Percentiles rank a stretch among this genome's conserved stretches.
These are phyloP conservation scores for Cheilosia variabilis DNA, from an alignment of 2,888 invertebrate genomes.

Conservation along the genomic window DNA sequence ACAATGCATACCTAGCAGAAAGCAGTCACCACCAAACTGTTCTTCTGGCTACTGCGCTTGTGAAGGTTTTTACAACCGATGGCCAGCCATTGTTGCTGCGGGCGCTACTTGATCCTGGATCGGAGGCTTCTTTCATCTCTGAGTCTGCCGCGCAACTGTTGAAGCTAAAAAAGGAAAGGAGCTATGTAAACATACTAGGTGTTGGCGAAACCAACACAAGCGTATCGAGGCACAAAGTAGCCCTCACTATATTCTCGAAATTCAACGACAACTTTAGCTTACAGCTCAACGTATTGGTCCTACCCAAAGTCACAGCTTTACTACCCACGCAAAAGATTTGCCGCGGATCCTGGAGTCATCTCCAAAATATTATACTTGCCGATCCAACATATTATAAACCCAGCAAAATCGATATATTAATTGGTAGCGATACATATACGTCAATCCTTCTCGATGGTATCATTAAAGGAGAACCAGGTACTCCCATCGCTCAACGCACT, in stretches of 20 bases:
- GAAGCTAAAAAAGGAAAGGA: background rate
- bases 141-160: background rate
- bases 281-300: background rate
- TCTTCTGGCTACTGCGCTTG: conserved; percentile 30
- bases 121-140: background rate
- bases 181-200: background rate
- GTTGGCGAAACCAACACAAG: conserved; percentile 7
- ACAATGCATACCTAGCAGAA: too few relatives aligned
- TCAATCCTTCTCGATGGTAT: conserved; percentile 17
- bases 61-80: conserved; percentile 2
- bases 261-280: conserved; percentile 12
- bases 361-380: conserved; percentile 19
- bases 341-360: conserved; percentile 5
- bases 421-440: conserved; percentile 23
- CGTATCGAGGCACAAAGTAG: background rate
- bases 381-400: conserved; percentile 13
- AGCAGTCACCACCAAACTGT: too few relatives aligned
- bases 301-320: too few relatives aligned
- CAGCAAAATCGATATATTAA: conserved; percentile 24
- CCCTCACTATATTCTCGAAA: background rate
- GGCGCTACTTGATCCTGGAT: conserved; percentile 15
- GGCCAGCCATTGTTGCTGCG: conserved; percentile 11
- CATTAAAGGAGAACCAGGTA: background rate
- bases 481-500: too few relatives aligned
- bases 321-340: background rate